Percentiles rank a stretch among this genome's conserved stretches.
Evolutionary conservation across 1,140 invertebrate genomes (phyloP).

Genomic region (Planococcus citri): DNA sequence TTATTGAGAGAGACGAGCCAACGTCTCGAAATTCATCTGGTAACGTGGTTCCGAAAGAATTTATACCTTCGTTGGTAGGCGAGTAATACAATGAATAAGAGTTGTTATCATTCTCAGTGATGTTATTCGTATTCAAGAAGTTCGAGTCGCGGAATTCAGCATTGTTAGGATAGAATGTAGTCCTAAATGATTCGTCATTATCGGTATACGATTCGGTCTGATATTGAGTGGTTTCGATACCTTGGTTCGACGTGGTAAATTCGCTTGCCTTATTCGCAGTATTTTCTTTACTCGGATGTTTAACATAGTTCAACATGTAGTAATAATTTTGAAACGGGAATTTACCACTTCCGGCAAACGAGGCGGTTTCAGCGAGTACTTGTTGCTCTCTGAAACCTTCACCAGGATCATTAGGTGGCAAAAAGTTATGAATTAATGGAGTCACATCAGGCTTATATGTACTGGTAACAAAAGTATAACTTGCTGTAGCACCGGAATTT

Average conservation of each 20-base stretch:
- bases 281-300: background rate
- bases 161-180: background rate
- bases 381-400: constrained; percentile 44
- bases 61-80: background rate
- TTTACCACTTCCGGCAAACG: constrained; percentile 39
- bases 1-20: background rate
- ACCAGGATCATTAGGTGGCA: background rate
- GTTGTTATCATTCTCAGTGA: background rate
- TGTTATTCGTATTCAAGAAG: background rate
- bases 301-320: background rate
- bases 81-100: background rate
- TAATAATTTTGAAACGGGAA: constrained; percentile 4
- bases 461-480: background rate
- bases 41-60: background rate
- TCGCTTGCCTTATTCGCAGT: background rate
- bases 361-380: constrained; percentile 56
- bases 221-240: constrained; percentile 14
- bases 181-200: constrained; percentile 20
- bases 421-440: background rate
- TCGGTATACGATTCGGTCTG: constrained; percentile 26
- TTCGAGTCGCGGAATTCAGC: background rate
- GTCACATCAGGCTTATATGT: background rate
- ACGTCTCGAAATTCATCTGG: background rate
- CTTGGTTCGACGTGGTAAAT: background rate
- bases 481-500: background rate